Conservation (phyloP, 2,113 vertebrate genomes). For the Hippocampus mohnikei region DNA sequence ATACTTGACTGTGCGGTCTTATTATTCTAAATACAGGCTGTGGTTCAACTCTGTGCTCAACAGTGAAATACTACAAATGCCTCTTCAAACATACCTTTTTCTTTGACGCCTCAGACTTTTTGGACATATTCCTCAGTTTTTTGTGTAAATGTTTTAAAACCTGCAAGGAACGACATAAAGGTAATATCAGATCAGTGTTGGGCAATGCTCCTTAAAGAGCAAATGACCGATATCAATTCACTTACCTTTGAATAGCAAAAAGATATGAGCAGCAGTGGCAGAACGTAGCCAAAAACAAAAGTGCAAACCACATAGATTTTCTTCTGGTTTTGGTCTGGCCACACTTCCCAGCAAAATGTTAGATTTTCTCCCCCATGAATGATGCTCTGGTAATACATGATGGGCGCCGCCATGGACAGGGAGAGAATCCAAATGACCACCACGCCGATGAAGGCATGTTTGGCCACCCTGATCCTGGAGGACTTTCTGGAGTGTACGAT, state of each 20-base stretch:
- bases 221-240: neutral
- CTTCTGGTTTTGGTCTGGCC: conserved; percentile 80
- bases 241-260: conserved; percentile 98
- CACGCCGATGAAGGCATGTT: conserved; percentile 82
- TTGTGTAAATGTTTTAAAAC: conserved; percentile 95
- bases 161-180: conserved; percentile 67
- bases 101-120: conserved; percentile 97
- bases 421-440: conserved; percentile 88
- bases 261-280: conserved; percentile 90
- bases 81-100: conserved; percentile 83
- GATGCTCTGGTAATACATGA: conserved; percentile 87
- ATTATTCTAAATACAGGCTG: neutral
- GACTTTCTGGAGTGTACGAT: conserved; percentile 94
- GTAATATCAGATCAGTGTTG: neutral
- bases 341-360: conserved; percentile 94
- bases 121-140: conserved; percentile 93
- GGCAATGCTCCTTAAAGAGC: neutral
- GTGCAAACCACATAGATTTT: conserved; percentile 89
- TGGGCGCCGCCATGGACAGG: conserved; percentile 85
- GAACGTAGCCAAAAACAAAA: conserved; percentile 89
- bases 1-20: neutral
- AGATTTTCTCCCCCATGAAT: conserved; percentile 76
- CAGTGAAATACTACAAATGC: no score
- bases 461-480: conserved; percentile 80
- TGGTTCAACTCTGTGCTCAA: neutral